Evolutionary conservation across 2,888 invertebrate genomes (phyloP).

Genomic region (Ephialtes manifestator): DNA sequence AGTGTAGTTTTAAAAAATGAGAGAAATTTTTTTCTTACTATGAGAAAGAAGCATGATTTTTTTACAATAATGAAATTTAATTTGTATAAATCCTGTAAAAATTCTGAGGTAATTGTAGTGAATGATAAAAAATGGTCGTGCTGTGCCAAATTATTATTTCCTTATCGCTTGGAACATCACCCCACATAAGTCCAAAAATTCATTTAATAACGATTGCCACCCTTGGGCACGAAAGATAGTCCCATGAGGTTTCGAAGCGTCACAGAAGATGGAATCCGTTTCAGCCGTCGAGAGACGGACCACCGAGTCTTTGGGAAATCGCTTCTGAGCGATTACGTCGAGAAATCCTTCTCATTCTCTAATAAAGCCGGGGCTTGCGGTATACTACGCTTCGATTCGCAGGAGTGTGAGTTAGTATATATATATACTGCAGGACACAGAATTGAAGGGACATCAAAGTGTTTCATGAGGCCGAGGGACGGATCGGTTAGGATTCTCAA

Average conservation of each 20-base stretch:
- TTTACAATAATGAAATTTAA: no score
- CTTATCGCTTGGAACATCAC: neutral
- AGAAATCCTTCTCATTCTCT: slow-evolving; percentile 68
- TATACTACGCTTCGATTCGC: slow-evolving; percentile 10
- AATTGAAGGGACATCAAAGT: slow-evolving; percentile 60
- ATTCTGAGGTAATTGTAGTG: neutral
- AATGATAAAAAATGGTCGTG: neutral
- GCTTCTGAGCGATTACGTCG: slow-evolving; percentile 66
- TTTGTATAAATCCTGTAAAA: no score
- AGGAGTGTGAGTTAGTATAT: slow-evolving; percentile 24
- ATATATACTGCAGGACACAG: neutral
- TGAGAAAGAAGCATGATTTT: neutral
- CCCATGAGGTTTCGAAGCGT: slow-evolving; percentile 40
- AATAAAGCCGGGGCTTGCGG: slow-evolving; percentile 57
- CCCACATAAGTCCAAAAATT: slow-evolving; percentile 1
- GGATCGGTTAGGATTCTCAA: slow-evolving; percentile 16
- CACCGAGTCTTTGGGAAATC: slow-evolving; percentile 52
- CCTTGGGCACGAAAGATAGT: slow-evolving; percentile 1
- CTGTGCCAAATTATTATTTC: slow-evolving; percentile 4
- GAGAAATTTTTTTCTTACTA: no score
- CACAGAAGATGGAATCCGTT: slow-evolving; percentile 51
- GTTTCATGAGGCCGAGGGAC: slow-evolving; percentile 30
- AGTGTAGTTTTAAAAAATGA: no score
- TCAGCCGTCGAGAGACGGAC: slow-evolving; percentile 9
- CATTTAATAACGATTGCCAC: slow-evolving; percentile 37